Evolutionary conservation across 2,113 vertebrate genomes (phyloP).

Genomic region (Ptyas mucosa): DNA sequence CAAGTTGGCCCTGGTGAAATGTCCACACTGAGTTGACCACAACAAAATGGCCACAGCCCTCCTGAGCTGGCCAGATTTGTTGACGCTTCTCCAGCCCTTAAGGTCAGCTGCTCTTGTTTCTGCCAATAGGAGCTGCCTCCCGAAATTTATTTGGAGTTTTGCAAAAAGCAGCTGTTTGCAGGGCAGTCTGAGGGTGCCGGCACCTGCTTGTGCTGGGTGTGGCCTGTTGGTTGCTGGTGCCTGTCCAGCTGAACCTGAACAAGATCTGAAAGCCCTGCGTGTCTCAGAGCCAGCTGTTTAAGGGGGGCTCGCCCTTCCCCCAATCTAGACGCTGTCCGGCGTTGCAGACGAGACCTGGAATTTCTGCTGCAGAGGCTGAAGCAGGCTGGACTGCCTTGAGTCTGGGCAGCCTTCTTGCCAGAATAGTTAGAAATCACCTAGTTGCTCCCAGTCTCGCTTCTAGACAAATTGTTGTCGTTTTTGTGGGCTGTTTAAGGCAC

Average conservation of each 20-base stretch:
- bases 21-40: too few relatives aligned
- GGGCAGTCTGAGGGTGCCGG: neutral
- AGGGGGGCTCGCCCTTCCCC: too few relatives aligned
- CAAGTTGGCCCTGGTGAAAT: too few relatives aligned
- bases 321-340: too few relatives aligned
- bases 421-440: neutral
- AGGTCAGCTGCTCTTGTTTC: neutral
- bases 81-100: neutral
- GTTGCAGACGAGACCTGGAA: neutral
- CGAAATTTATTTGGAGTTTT: neutral
- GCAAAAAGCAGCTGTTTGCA: neutral
- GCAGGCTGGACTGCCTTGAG: too few relatives aligned
- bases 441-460: neutral
- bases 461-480: rapidly evolving
- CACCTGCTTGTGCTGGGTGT: neutral
- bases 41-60: neutral
- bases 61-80: neutral
- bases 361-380: neutral
- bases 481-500: neutral
- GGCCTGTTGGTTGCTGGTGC: neutral
- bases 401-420: neutral
- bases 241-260: neutral
- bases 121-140: neutral
- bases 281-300: too few relatives aligned
- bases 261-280: neutral